Conservation (phyloP, 1,140 invertebrate genomes). For the Cotesia glomerata region DNA sequence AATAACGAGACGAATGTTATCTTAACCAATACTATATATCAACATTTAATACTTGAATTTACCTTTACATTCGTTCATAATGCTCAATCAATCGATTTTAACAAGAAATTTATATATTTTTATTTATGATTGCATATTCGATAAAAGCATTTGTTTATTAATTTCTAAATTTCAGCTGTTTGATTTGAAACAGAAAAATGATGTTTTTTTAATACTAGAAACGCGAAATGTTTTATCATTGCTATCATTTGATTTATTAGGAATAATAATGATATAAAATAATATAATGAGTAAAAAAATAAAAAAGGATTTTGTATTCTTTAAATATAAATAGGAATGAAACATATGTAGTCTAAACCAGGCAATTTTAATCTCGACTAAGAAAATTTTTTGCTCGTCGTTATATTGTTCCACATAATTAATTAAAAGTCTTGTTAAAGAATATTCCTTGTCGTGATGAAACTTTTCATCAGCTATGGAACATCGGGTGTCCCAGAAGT, state of each 20-base stretch:
- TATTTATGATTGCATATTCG: too few relatives aligned
- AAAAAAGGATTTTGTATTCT: neutral
- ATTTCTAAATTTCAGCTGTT: too few relatives aligned
- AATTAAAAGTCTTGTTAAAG: constrained; percentile 8
- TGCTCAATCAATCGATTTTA: too few relatives aligned
- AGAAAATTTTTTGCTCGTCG: constrained; percentile 5
- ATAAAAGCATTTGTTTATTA: too few relatives aligned
- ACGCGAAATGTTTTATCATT: too few relatives aligned
- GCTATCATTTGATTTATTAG: neutral
- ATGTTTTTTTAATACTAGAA: too few relatives aligned
- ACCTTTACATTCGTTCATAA: too few relatives aligned
- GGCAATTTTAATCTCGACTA: neutral
- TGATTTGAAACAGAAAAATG: too few relatives aligned
- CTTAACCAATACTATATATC: too few relatives aligned
- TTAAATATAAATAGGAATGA: neutral
- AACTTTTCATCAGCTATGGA: neutral
- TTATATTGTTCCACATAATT: neutral
- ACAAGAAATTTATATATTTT: too few relatives aligned
- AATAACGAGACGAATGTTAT: too few relatives aligned
- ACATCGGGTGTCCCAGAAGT: neutral
- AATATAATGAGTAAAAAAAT: neutral
- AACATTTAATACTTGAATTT: too few relatives aligned
- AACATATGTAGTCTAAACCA: neutral
- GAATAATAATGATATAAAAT: neutral
- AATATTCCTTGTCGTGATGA: constrained; percentile 8